Conservation (phyloP, 2,113 vertebrate genomes). For the Panthera tigris region DNA sequence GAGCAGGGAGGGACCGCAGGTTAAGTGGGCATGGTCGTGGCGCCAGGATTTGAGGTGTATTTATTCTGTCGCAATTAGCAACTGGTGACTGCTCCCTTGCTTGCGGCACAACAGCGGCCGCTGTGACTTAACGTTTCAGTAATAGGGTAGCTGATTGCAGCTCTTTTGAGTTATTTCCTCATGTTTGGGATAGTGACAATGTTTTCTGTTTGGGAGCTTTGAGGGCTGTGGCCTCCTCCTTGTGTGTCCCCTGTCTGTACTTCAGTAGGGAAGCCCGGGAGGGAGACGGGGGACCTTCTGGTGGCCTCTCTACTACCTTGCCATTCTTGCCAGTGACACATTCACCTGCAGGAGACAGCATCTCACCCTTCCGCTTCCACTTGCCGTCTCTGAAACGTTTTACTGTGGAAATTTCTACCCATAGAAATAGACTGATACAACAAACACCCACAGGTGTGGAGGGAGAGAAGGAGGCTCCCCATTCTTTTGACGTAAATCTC, state of each 20-base stretch:
- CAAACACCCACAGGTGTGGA: neutral
- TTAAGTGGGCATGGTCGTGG: neutral
- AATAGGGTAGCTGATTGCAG: neutral
- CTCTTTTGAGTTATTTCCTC: neutral
- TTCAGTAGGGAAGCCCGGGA: neutral
- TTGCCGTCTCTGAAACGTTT: neutral
- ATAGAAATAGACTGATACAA: neutral
- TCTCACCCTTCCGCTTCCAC: neutral
- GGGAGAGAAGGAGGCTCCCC: neutral
- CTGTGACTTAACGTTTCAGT: neutral
- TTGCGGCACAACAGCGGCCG: neutral
- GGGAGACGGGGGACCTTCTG: neutral
- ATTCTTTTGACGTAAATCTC: conserved; percentile 22
- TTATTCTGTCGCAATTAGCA: neutral
- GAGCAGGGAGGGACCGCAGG: neutral
- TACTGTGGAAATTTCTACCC: neutral
- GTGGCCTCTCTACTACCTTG: fast-evolving
- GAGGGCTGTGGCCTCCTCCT: neutral
- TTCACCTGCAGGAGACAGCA: neutral
- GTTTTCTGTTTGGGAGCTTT: neutral
- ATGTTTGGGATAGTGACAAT: neutral
- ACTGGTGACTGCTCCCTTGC: neutral
- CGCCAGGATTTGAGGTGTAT: neutral
- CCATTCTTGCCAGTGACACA: fast-evolving
- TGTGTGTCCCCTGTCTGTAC: neutral